phyloP scores from a whole-genome alignment of 2,888 invertebrate genomes.

The Noctuana brunneofusca region DNA sequence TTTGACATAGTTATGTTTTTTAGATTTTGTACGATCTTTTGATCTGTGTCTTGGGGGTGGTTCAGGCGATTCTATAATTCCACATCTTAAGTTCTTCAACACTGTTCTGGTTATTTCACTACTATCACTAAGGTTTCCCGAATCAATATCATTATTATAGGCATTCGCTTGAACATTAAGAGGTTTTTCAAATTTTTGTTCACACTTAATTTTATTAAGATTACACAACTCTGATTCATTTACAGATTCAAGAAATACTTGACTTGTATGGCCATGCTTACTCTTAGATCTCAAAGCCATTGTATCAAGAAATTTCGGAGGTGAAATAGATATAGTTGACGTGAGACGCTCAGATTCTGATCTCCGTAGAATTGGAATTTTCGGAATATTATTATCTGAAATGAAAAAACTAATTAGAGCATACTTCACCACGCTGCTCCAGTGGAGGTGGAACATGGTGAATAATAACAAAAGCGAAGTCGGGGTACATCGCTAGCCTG shows the following conservation, averaged over 20 bases:
- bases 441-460: too few relatives aligned
- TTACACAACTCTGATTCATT: slow-evolving; percentile 55
- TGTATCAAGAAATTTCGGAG: slow-evolving; percentile 89
- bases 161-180: slow-evolving; percentile 35
- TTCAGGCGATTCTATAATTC: slow-evolving; percentile 74
- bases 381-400: slow-evolving; percentile 74
- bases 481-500: too few relatives aligned
- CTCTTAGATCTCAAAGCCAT: slow-evolving; percentile 90
- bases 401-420: slow-evolving; percentile 39
- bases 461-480: too few relatives aligned
- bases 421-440: too few relatives aligned
- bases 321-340: slow-evolving; percentile 67
- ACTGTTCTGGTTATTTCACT: slow-evolving; percentile 74
- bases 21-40: slow-evolving; percentile 63
- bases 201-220: slow-evolving; percentile 38
- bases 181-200: slow-evolving; percentile 36
- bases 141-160: slow-evolving; percentile 53
- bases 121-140: slow-evolving; percentile 70
- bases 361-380: slow-evolving; percentile 68
- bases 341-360: slow-evolving; percentile 76
- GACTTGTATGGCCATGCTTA: slow-evolving; percentile 84
- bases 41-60: slow-evolving; percentile 74
- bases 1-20: slow-evolving; percentile 79
- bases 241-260: slow-evolving; percentile 82
- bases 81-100: slow-evolving; percentile 66